phyloP scores from a whole-genome alignment of 2,888 invertebrate species.

The Epistrophe grossulariae region DNA sequence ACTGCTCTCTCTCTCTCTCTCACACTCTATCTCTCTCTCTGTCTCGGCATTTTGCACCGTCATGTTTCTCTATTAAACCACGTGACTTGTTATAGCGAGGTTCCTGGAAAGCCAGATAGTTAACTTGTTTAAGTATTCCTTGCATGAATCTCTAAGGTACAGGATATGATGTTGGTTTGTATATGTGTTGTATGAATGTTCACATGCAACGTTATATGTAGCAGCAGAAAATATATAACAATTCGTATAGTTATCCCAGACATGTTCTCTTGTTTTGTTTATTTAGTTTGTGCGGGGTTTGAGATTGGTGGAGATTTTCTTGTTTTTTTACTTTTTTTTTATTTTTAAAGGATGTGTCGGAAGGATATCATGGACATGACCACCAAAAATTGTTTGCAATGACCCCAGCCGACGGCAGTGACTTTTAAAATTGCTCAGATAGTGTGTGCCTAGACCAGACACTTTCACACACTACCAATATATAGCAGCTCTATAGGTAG shows the following conservation, averaged over 20 bases:
- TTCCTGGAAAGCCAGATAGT: conserved; percentile 27
- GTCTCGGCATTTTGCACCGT: conserved; percentile 26
- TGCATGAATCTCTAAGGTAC: conserved; percentile 51
- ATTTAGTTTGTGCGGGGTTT: conserved; percentile 49
- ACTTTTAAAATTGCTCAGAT: conserved; percentile 63
- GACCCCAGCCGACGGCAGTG: conserved; percentile 71
- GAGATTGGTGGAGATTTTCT: conserved; percentile 21
- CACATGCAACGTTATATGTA: conserved; percentile 17
- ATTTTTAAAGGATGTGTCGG: conserved; percentile 45
- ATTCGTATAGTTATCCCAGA: conserved; percentile 56
- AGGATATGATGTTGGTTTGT: not conserved
- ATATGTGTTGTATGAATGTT: conserved; percentile 31
- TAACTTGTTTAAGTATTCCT: conserved; percentile 68
- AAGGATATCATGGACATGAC: conserved; percentile 74
- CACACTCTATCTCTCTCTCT: not conserved
- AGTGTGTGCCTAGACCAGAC: conserved; percentile 56
- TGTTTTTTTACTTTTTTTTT: conserved; percentile 7
- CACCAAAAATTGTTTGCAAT: conserved; percentile 74
- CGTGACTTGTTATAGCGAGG: conserved; percentile 65
- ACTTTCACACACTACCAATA: conserved; percentile 20
- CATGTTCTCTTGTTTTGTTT: conserved; percentile 76
- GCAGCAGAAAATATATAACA: conserved; percentile 19
- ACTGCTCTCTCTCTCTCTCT: not conserved
- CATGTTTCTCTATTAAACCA: conserved; percentile 72
- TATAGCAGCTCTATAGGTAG: not conserved